Evolutionary conservation across 2,113 vertebrate species (phyloP).

Genomic region (Passer montanus): DNA sequence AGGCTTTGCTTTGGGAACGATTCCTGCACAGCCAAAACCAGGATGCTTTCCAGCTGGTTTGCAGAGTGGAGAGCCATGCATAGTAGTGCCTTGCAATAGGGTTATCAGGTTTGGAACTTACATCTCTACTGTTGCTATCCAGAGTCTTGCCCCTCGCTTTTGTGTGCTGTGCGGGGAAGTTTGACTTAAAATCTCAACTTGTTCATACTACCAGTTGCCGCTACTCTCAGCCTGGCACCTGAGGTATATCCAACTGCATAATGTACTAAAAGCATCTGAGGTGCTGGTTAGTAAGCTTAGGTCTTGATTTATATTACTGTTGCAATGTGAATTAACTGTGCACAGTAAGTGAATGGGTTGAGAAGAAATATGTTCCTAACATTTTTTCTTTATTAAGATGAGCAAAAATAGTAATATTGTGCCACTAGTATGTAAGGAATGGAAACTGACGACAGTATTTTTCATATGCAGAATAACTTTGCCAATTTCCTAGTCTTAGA

Average conservation of each 20-base stretch:
- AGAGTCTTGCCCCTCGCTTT: not conserved
- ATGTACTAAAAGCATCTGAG: not conserved
- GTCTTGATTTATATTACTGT: not conserved
- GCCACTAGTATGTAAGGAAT: not conserved
- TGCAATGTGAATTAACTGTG: not conserved
- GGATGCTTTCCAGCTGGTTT: not conserved
- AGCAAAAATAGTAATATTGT: not conserved
- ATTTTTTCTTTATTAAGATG: not conserved
- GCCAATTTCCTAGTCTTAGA: not conserved
- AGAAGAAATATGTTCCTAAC: not conserved
- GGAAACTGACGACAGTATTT: not conserved
- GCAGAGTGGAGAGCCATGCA: not conserved
- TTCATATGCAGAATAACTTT: not conserved
- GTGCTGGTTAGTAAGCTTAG: not conserved
- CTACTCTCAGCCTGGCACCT: not conserved
- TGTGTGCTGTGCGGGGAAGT: not conserved
- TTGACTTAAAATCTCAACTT: not conserved
- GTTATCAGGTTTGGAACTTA: not conserved
- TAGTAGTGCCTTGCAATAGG: not conserved
- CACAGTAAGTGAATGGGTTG: not conserved
- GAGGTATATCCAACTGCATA: not conserved
- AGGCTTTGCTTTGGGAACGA: not conserved
- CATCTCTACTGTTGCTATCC: not conserved
- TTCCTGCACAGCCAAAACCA: not conserved
- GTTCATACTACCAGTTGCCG: not conserved